These are phyloP conservation scores for Centrocercus urophasianus DNA, from an alignment of 2,113 vertebrate genomes.

Conservation along the genomic window DNA sequence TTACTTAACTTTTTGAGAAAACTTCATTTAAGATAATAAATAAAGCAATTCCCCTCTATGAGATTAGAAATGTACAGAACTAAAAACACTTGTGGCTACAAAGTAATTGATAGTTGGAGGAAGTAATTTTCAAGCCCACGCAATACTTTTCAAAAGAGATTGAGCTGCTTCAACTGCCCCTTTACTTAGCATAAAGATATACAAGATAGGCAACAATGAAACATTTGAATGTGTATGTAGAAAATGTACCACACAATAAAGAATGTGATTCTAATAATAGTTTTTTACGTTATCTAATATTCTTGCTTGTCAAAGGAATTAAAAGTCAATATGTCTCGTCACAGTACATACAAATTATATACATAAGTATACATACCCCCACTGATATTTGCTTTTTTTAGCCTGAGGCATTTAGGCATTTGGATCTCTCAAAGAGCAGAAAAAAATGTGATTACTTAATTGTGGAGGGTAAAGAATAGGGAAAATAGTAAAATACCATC, in stretches of 20 bases:
- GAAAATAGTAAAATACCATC: not conserved
- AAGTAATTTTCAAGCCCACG: not conserved
- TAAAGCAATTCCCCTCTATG: not conserved
- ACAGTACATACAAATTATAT: not conserved
- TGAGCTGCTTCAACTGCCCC: not conserved
- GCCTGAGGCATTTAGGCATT: not conserved
- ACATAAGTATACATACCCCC: not conserved
- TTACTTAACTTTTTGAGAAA: not conserved
- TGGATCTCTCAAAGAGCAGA: not conserved
- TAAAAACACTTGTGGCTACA: not conserved
- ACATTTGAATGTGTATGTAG: not conserved
- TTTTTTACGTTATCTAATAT: not conserved
- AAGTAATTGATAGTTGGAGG: not conserved
- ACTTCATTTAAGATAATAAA: not conserved
- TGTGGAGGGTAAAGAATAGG: not conserved
- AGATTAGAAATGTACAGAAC: not conserved
- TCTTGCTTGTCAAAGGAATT: not conserved
- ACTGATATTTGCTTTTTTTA: not conserved
- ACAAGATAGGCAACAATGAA: not conserved
- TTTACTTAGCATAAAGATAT: not conserved
- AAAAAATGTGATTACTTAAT: not conserved
- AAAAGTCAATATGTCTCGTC: not conserved
- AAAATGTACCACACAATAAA: not conserved
- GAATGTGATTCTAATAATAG: not conserved
- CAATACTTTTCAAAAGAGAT: not conserved